A percentile compares a stretch with the other conserved stretches of the same genome.
phyloP scores from a whole-genome alignment of 2,888 invertebrate genomes.

The Zootermopsis nevadensis region DNA sequence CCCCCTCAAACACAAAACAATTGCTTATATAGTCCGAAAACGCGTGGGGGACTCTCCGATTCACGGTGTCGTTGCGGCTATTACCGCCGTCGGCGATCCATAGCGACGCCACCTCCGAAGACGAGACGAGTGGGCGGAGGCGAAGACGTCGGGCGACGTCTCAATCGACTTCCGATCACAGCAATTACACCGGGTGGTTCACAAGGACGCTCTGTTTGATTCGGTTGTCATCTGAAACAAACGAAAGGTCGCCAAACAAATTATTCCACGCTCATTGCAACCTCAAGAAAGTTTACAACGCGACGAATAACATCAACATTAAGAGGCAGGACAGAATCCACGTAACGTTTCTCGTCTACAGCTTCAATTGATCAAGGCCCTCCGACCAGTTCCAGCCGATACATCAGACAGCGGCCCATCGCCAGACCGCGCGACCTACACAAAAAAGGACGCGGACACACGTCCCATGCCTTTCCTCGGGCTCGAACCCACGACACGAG shows the following conservation, averaged over 20 bases:
- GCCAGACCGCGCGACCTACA: no score
- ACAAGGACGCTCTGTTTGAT: conserved; percentile 5
- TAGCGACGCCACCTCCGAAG: not conserved
- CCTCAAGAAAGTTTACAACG: no score
- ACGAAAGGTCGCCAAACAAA: not conserved
- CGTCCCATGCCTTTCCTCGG: no score
- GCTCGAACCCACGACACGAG: no score
- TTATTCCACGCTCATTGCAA: no score
- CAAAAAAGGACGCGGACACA: no score
- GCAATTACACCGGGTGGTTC: not conserved
- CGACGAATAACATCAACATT: no score
- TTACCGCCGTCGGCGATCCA: not conserved
- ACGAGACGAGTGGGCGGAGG: not conserved
- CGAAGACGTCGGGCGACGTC: not conserved
- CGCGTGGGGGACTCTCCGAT: not conserved
- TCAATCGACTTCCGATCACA: not conserved
- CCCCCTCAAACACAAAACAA: conserved; percentile 23
- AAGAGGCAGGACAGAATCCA: no score
- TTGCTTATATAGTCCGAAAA: not conserved
- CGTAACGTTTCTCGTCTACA: no score
- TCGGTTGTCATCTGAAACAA: conserved; percentile 38
- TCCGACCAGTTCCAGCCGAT: no score
- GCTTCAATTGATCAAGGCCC: no score
- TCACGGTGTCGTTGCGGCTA: not conserved
- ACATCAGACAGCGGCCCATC: no score